Evolutionary conservation across 2,888 invertebrate species (phyloP).

Genomic region (Rhagium mordax): DNA sequence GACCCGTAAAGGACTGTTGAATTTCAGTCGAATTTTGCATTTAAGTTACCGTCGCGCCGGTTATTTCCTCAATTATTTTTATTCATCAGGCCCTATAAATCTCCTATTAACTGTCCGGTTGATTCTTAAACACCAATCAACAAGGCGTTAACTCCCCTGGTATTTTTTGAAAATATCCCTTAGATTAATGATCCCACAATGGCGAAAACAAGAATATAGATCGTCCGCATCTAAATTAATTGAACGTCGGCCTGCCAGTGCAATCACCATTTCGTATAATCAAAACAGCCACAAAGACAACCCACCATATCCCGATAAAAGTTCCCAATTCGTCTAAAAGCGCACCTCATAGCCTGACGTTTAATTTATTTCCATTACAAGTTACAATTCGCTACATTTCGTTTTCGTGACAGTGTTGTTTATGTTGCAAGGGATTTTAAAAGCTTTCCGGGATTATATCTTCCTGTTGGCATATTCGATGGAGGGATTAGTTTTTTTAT

Average conservation of each 20-base stretch:
- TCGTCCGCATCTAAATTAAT: slow-evolving; percentile 8
- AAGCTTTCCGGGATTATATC: neutral
- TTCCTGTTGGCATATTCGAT: neutral
- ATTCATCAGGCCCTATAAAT: neutral
- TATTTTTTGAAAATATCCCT: neutral
- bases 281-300: slow-evolving; percentile 23
- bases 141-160: neutral
- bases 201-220: neutral
- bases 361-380: slow-evolving; percentile 29
- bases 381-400: slow-evolving; percentile 9
- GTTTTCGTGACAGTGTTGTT: slow-evolving; percentile 13
- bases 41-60: too few relatives aligned
- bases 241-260: neutral
- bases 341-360: slow-evolving; percentile 24
- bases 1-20: neutral
- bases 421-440: slow-evolving; percentile 6
- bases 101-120: neutral
- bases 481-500: neutral
- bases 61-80: neutral
- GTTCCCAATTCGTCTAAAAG: slow-evolving; percentile 28
- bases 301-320: slow-evolving; percentile 23
- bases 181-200: neutral
- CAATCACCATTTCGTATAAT: slow-evolving; percentile 11
- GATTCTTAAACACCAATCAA: neutral
- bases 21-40: neutral